A percentile compares a stretch with the other conserved stretches of the same genome.
phyloP scores from a whole-genome alignment of 2,888 invertebrate species.

The Apotomis betuletana region DNA sequence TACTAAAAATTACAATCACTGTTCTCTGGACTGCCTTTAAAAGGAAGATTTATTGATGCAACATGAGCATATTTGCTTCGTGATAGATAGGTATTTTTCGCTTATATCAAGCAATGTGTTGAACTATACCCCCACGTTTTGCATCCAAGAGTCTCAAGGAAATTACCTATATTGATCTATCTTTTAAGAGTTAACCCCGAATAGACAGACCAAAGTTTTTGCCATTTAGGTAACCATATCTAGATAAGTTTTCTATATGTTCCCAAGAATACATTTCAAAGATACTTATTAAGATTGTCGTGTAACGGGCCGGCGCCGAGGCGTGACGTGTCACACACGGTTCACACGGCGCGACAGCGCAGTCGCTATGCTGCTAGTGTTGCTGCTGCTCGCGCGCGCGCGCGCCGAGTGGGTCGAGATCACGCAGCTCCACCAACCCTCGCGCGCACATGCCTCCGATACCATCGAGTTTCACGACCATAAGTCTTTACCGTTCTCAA shows the following conservation, averaged over 20 bases:
- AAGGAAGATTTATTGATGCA: no score
- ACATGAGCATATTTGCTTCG: no score
- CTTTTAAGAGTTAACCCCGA: no score
- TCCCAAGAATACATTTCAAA: not conserved
- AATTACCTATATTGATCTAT: not conserved
- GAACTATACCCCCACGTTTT: no score
- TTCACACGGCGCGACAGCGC: constrained; percentile 52
- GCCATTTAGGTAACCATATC: no score
- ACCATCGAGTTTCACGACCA: constrained; percentile 11
- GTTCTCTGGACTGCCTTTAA: no score
- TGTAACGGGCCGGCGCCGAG: constrained; percentile 36
- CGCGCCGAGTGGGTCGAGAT: constrained; percentile 75
- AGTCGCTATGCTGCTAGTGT: constrained; percentile 51
- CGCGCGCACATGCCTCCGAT: constrained; percentile 52
- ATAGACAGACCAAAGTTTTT: no score
- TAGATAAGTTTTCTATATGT: no score
- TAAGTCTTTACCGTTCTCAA: not conserved
- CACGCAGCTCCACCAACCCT: constrained; percentile 65
- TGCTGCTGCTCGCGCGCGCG: constrained; percentile 54
- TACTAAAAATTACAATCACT: no score
- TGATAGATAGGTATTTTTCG: no score
- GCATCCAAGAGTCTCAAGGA: not conserved
- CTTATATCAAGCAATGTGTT: no score
- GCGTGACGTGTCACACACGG: constrained; percentile 55
- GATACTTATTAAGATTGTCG: constrained; percentile 7